Base-by-base conservation (phyloP, 35 echinoderm and acorn worm genomes). In the Acanthaster planci region DNA sequence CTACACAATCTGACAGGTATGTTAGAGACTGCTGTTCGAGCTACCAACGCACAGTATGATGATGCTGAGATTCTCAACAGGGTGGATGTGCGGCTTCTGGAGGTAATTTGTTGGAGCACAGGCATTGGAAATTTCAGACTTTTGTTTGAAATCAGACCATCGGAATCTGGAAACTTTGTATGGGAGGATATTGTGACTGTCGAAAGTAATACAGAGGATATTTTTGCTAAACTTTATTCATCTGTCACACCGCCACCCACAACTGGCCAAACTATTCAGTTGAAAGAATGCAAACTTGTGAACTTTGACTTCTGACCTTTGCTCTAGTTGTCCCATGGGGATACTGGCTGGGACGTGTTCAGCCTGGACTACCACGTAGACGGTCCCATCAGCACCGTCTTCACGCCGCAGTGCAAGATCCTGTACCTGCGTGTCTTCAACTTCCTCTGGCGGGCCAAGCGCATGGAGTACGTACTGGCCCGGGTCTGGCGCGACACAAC, bases 261-360 rank as follows among this genome's bases (percentile, higher is more conserved):
- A n/a, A n/a, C n/a, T n/a, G n/a, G n/a, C n/a, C n/a, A n/a, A n/a
- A n/a, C n/a, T n/a, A n/a, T n/a, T n/a, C n/a, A n/a, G n/a, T n/a
- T n/a, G n/a, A n/a, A n/a, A n/a, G n/a, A n/a, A n/a, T n/a, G n/a
- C 42, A 47, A 47, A 47, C 42, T 47, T 12, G 12, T 47, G 42
- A 7, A 31, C 34, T 72, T 23, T 72, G 0, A 72, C 64, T 26
- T 35, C 30, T 72, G 64, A 72, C 29, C 72, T 55, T 42, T 7
- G 37, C 53, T 12, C 39, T 59, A 99, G 96, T 57, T 99, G 3
- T 99, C 96, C n/a, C 96, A 88, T 8, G 96, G 96, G 18, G 96
- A 99, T 52, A 91, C 88, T 9, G 96, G 96, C 19, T 99, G 96
- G 96, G 96, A 99, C 67, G 96, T 99, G 40, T 99, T 99, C 77